These are phyloP conservation scores for Actenoides hombroni DNA, from an alignment of 2,113 vertebrate species.

Conservation along the genomic window DNA sequence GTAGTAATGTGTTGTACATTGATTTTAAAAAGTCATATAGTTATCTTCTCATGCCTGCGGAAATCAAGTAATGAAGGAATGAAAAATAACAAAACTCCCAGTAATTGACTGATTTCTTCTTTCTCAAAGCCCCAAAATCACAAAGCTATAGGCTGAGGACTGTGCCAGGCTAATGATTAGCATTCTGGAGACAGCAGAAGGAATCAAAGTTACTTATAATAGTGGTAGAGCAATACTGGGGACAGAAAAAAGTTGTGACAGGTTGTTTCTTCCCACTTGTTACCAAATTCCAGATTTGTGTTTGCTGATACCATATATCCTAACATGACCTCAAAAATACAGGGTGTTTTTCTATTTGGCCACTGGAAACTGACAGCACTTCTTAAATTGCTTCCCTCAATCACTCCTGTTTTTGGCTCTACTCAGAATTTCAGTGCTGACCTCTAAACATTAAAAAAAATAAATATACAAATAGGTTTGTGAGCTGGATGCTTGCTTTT, in stretches of 20 bases:
- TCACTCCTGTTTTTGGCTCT: neutral
- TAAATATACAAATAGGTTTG: neutral
- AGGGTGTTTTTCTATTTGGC: neutral
- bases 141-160: neutral
- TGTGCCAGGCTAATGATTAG: neutral
- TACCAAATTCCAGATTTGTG: neutral
- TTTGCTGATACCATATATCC: neutral
- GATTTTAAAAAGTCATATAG: neutral
- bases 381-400: neutral
- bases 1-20: neutral
- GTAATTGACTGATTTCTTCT: neutral
- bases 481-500: slow-evolving; percentile 41
- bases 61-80: neutral
- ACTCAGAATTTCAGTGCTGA: slow-evolving; percentile 22
- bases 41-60: neutral
- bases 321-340: neutral
- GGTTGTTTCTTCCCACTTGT: neutral
- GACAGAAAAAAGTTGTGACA: neutral
- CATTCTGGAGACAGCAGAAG: neutral
- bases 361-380: neutral
- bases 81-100: neutral
- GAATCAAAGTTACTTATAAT: neutral
- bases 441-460: slow-evolving; percentile 39
- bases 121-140: neutral
- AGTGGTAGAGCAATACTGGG: neutral